Evolutionary conservation across 2,113 vertebrate genomes (phyloP).

Genomic region (Zosterops hypoxanthus): DNA sequence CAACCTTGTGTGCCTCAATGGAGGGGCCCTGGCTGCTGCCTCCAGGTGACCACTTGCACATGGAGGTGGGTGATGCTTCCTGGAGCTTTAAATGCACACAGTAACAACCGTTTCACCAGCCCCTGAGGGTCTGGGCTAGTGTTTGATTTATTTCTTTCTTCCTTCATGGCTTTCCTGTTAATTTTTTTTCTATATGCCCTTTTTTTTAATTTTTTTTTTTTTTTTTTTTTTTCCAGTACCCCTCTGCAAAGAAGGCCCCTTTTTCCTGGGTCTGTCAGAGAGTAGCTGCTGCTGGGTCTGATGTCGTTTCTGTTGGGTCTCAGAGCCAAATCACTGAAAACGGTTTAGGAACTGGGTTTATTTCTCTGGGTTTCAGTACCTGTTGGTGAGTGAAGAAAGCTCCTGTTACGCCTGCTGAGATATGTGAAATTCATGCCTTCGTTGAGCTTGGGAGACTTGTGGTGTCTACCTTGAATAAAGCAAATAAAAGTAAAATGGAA

Average conservation of each 20-base stretch:
- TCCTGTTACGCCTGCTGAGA: background rate
- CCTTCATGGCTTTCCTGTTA: background rate
- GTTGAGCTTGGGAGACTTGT: background rate
- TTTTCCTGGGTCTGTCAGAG: background rate
- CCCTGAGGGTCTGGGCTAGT: rapidly evolving
- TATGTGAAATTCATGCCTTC: background rate
- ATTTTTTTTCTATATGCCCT: background rate
- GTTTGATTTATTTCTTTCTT: background rate
- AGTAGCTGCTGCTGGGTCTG: background rate
- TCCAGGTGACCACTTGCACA: background rate
- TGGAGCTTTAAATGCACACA: background rate
- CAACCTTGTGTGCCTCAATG: background rate
- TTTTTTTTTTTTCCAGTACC: no score
- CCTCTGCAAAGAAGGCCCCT: background rate
- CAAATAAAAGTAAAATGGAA: background rate
- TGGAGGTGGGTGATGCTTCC: background rate
- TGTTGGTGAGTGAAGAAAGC: background rate
- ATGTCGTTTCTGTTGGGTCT: rapidly evolving
- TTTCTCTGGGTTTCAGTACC: background rate
- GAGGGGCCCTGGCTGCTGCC: background rate
- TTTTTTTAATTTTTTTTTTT: background rate
- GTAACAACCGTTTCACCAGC: background rate
- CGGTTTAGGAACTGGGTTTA: background rate
- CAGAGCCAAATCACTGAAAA: background rate
- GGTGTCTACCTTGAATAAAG: background rate